These are phyloP conservation scores for Heterodera carotae DNA, from an alignment of 1,140 invertebrate species.

Conservation along the genomic window DNA sequence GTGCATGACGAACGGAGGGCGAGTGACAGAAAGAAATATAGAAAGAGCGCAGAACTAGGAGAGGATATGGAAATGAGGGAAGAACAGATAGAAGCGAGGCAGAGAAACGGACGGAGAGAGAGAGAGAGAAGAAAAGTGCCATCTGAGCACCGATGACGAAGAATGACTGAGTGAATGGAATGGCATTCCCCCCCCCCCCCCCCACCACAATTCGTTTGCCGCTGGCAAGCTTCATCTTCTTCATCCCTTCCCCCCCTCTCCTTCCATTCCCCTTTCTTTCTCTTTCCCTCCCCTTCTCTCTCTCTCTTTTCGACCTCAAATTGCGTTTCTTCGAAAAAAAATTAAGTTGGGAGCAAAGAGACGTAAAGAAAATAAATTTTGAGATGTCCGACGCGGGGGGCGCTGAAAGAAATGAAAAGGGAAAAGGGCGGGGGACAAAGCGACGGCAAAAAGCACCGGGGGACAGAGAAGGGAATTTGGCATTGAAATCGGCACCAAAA, in stretches of 20 bases:
- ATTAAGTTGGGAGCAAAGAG: slow-evolving; percentile 17
- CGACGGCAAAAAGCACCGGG: not conserved
- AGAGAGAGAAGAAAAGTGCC: not conserved
- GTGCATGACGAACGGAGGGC: not conserved
- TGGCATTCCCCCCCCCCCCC: not conserved
- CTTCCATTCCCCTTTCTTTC: not conserved
- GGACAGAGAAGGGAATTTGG: not conserved
- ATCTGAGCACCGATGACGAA: not conserved
- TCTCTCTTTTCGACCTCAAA: not conserved
- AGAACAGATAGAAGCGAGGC: not conserved
- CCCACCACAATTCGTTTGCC: no score
- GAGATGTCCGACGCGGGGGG: not conserved
- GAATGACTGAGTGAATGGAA: no score
- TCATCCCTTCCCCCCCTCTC: not conserved
- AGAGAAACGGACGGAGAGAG: not conserved
- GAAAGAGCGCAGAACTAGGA: no score
- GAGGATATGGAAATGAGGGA: no score
- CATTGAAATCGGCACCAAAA: slow-evolving; percentile 22
- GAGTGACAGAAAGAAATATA: no score
- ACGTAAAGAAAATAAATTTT: slow-evolving; percentile 12
- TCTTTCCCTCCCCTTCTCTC: not conserved
- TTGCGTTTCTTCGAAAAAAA: slow-evolving; percentile 8
- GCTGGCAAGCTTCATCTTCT: no score
- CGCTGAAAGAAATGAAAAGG: not conserved
- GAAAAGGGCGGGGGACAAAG: not conserved